phyloP scores from a whole-genome alignment of 2,888 invertebrate species.

The Baronia brevicornis region DNA sequence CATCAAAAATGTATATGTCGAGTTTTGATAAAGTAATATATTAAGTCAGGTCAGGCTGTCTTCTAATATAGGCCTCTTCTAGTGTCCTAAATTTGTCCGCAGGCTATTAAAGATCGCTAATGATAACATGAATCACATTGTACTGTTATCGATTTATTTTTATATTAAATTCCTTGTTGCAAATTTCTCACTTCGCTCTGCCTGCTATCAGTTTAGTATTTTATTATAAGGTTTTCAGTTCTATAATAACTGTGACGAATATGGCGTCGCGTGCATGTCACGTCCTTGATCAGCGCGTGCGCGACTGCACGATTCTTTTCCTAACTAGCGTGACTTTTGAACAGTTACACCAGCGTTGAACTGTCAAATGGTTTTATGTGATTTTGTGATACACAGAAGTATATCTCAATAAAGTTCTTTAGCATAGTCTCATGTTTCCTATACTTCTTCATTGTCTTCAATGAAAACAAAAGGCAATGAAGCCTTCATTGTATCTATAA shows the following conservation, averaged over 20 bases:
- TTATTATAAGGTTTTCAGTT: slow-evolving; percentile 49
- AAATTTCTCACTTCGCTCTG: slow-evolving; percentile 49
- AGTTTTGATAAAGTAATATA: too few relatives aligned
- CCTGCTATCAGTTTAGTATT: slow-evolving; percentile 41
- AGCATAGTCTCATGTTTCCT: slow-evolving; percentile 33
- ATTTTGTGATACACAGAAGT: slow-evolving; percentile 31
- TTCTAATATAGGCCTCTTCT: too few relatives aligned
- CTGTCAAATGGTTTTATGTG: slow-evolving; percentile 23
- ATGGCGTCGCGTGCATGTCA: slow-evolving; percentile 35
- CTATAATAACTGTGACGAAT: slow-evolving; percentile 27
- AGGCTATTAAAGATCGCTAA: too few relatives aligned
- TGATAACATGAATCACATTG: too few relatives aligned
- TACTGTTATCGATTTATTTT: slow-evolving; percentile 1
- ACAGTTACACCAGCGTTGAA: slow-evolving; percentile 35
- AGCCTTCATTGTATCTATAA: too few relatives aligned
- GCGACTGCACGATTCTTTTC: slow-evolving; percentile 48
- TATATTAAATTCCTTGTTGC: slow-evolving; percentile 37
- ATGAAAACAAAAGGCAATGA: too few relatives aligned
- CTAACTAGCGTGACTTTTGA: slow-evolving; percentile 21
- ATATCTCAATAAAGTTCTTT: slow-evolving; percentile 25
- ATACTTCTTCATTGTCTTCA: slow-evolving; percentile 20
- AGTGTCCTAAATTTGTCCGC: too few relatives aligned
- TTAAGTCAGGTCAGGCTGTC: too few relatives aligned
- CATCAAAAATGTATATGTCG: too few relatives aligned
- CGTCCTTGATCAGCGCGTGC: slow-evolving; percentile 56